Evolutionary conservation across 30 jellyfish, hydroid and myxozoan genomes (phyloP), one percentile per base, ranked within the genome.

Genomic region (Turritopsis rubra): DNA sequence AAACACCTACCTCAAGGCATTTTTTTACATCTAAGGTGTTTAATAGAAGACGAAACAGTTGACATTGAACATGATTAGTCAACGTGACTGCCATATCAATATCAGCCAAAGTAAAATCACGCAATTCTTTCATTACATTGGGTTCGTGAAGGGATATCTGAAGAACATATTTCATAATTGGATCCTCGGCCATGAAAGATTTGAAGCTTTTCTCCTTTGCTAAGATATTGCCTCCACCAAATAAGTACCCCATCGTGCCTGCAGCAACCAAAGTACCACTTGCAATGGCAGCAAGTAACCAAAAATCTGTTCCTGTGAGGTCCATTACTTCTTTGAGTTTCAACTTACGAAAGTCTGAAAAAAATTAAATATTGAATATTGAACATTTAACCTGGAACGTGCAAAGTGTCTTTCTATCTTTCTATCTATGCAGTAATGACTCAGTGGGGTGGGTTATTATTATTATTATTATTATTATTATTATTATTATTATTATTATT

Each of bases 1-100:
- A 93, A 9, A 88, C 80, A 24, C 98, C 98, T 65, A 84, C 83
- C 75, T 85, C 95, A 70, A 78, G 85, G 72, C 87, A 91, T 86
- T 88, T 84, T 53, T 83, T 88, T 1, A 95, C 98, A 16, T 88
- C 84, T 7, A 87, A 18, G 20, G 86, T 79, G 18, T 81, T 85
- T 22, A 91, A 54, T 22, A 91, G 66, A n/a, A 91, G 31, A 25
- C 96, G 86, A n/a, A 91, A 78, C 26, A 91, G 77, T 84, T 91
- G 98, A 5, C 83, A 88, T 68, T 91, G 96, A 1, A 87, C 28
- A 3, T 93, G 91, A 77, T 91, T 96, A 19, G 77, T 72, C 85
- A 91, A 25, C 98, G 87, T 91, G 7, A 30, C 22, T 17, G 80
- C 68, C 29, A 29, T 83, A 26, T 65, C 77, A 66, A 85, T 81